These are phyloP conservation scores for Stenichneumon culpator DNA, from an alignment of 2,888 invertebrate genomes.

Conservation along the genomic window DNA sequence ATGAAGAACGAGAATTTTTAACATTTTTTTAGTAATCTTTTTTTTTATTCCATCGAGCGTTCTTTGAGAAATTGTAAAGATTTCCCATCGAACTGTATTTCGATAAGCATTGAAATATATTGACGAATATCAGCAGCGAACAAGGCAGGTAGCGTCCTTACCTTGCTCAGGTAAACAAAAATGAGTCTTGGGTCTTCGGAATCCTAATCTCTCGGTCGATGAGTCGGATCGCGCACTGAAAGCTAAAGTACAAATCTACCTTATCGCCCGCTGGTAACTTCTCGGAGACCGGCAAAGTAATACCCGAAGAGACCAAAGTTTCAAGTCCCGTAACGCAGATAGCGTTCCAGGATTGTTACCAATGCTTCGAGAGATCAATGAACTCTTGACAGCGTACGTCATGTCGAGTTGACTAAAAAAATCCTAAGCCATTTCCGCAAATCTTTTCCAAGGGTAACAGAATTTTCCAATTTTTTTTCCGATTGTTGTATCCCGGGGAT, in stretches of 20 bases:
- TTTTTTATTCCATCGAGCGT: background rate
- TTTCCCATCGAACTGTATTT: background rate
- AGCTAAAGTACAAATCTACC: background rate
- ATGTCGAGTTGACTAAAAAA: conserved; percentile 34
- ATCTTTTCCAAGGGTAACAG: background rate
- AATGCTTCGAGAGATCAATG: conserved; percentile 45
- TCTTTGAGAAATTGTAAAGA: background rate
- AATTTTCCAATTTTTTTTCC: background rate
- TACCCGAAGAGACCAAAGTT: background rate
- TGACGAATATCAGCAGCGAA: background rate
- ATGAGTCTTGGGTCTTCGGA: background rate
- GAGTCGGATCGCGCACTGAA: background rate
- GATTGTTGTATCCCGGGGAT: too few species aligned
- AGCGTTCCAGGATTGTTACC: conserved; percentile 15
- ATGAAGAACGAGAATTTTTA: too few species aligned
- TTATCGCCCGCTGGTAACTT: background rate
- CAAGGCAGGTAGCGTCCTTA: background rate
- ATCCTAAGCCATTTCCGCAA: conserved; percentile 19
- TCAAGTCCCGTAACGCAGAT: conserved; percentile 15
- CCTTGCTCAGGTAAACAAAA: background rate
- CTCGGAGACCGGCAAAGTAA: background rate
- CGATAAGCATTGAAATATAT: background rate
- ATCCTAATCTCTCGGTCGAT: background rate
- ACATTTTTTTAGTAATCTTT: background rate
- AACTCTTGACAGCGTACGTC: conserved; percentile 48